phyloP scores from a whole-genome alignment of 2,113 vertebrate species.

The Synodontis membranacea region DNA sequence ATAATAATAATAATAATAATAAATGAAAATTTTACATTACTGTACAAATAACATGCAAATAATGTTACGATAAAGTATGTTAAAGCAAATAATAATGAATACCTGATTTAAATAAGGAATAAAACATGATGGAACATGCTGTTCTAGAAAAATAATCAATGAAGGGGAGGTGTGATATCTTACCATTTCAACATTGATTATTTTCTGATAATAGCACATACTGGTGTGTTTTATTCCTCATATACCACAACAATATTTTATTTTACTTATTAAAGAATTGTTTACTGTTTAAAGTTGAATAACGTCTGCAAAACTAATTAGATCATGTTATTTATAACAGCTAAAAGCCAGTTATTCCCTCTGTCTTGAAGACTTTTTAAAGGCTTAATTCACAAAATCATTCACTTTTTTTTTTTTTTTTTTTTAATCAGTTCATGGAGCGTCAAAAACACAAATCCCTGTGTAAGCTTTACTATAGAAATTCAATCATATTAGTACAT shows the following conservation, averaged over 20 bases:
- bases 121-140: not conserved
- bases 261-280: not conserved
- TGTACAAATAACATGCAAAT: too few relatives aligned
- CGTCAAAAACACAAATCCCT: not conserved
- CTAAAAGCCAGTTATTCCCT: too few relatives aligned
- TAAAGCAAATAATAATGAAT: too few relatives aligned
- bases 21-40: too few relatives aligned
- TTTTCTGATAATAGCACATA: not conserved
- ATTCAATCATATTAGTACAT: not conserved
- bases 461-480: not conserved
- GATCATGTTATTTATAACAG: too few relatives aligned
- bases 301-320: not conserved
- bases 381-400: too few relatives aligned
- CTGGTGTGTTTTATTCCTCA: not conserved
- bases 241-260: not conserved
- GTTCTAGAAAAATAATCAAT: not conserved
- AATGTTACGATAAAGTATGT: too few relatives aligned
- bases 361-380: not conserved
- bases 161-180: not conserved
- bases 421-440: not conserved
- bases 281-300: not conserved
- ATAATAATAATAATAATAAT: too few relatives aligned
- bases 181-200: not conserved
- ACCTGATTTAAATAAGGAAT: not conserved
- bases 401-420: not conserved